Percentiles rank a stretch among this genome's conserved stretches.
These are phyloP conservation scores for Lagenorhynchus albirostris DNA, from an alignment of 2,113 vertebrate species.

Conservation along the genomic window DNA sequence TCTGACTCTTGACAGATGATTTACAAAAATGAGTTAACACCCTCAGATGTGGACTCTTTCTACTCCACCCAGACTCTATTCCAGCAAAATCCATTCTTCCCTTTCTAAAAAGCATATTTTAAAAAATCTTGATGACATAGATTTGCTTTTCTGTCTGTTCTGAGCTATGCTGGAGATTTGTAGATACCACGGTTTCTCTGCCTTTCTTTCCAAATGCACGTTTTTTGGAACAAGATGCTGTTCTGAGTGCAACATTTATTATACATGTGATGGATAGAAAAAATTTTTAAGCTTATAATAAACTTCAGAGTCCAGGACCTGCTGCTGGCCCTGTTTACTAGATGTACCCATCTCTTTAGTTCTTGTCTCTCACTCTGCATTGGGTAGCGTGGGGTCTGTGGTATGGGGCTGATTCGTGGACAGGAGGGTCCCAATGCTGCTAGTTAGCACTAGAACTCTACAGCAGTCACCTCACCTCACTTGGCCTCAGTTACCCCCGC, in stretches of 20 bases:
- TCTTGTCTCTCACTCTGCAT: neutral
- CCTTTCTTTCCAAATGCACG: neutral
- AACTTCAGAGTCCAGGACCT: neutral
- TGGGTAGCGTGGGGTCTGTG: neutral
- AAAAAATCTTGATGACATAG: neutral
- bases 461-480: neutral
- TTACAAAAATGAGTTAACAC: constrained; percentile 59
- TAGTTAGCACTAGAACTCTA: neutral
- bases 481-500: neutral
- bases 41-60: constrained; percentile 46
- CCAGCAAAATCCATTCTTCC: constrained; percentile 46
- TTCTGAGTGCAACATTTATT: neutral
- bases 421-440: neutral
- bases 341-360: neutral
- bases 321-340: neutral
- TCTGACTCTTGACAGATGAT: constrained; percentile 52
- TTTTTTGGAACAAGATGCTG: neutral
- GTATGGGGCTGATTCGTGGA: neutral
- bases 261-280: neutral
- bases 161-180: neutral
- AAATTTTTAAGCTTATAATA: constrained; percentile 39
- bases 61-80: constrained; percentile 67
- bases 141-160: constrained; percentile 13
- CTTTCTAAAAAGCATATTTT: neutral
- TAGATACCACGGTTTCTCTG: neutral